A percentile compares a stretch with the other conserved stretches of the same genome.
These are phyloP conservation scores for Drosophila nasuta DNA, from an alignment of 1,140 invertebrate species.

Conservation along the genomic window DNA sequence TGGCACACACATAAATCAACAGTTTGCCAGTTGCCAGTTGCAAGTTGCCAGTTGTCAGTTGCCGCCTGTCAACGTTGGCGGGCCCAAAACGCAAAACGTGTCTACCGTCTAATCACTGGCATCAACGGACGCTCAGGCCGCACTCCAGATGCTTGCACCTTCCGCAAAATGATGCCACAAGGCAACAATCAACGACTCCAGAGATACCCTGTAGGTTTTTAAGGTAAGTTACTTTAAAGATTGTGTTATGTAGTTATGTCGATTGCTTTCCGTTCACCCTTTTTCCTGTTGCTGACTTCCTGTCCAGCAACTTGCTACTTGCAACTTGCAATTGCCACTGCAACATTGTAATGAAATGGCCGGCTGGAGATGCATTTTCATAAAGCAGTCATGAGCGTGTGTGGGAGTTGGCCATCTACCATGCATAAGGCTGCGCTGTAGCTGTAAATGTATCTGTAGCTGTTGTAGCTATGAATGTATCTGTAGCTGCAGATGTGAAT, in stretches of 20 bases:
- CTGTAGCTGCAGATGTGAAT: not conserved
- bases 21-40: slow-evolving; percentile 20
- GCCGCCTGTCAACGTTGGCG: slow-evolving; percentile 71
- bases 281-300: not conserved
- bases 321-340: slow-evolving; percentile 3
- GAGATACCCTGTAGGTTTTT: slow-evolving; percentile 9
- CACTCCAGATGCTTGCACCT: slow-evolving; percentile 20
- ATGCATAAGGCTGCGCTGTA: slow-evolving; percentile 24
- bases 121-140: slow-evolving; percentile 54
- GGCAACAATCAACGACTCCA: not conserved
- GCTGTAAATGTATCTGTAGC: slow-evolving; percentile 13
- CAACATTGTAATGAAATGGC: slow-evolving; percentile 29
- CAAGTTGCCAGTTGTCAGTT: slow-evolving; percentile 23
- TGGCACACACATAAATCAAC: slow-evolving; percentile 60
- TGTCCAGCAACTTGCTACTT: not conserved
- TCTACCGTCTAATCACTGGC: slow-evolving; percentile 68
- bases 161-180: slow-evolving; percentile 25
- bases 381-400: slow-evolving; percentile 4
- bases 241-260: not conserved
- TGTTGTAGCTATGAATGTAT: not conserved
- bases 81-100: slow-evolving; percentile 64
- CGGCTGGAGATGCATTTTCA: slow-evolving; percentile 36
- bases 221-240: not conserved
- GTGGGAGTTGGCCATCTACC: slow-evolving; percentile 32
- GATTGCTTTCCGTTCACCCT: not conserved